These are phyloP conservation scores for Cryptoblepharus egeriae DNA, from an alignment of 2,797 vertebrate species.

Conservation along the genomic window DNA sequence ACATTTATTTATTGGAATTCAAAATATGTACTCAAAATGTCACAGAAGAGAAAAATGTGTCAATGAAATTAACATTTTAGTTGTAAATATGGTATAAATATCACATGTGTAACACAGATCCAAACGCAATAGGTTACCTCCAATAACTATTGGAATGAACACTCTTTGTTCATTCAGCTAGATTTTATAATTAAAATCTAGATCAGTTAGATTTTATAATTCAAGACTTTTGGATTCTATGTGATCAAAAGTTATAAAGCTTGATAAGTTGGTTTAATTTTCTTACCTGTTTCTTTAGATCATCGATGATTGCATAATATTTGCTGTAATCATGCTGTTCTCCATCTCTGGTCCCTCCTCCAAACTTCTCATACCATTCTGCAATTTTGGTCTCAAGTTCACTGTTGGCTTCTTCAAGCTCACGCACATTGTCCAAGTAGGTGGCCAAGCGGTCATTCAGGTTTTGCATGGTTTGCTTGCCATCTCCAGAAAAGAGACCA, in stretches of 20 bases:
- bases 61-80: neutral
- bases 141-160: neutral
- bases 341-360: constrained; percentile 68
- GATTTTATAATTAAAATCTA: neutral
- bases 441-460: constrained; percentile 93
- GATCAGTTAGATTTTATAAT: neutral
- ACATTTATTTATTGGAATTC: too few species aligned
- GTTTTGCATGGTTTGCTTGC: constrained; percentile 97
- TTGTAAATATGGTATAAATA: neutral
- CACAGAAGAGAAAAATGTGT: neutral
- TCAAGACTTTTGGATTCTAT: neutral
- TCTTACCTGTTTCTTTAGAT: constrained; percentile 89
- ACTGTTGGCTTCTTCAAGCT: constrained; percentile 84
- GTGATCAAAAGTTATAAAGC: neutral
- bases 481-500: constrained; percentile 78
- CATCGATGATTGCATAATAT: constrained; percentile 80
- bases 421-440: constrained; percentile 93
- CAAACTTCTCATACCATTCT: constrained; percentile 82
- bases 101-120: neutral
- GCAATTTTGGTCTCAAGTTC: constrained; percentile 86
- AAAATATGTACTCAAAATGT: neutral
- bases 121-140: neutral
- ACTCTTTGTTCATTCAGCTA: too few species aligned
- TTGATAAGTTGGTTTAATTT: neutral
- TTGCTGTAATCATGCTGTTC: constrained; percentile 81